Evolutionary conservation across 1,140 invertebrate species (phyloP).

Genomic region (Elysia chlorotica): DNA sequence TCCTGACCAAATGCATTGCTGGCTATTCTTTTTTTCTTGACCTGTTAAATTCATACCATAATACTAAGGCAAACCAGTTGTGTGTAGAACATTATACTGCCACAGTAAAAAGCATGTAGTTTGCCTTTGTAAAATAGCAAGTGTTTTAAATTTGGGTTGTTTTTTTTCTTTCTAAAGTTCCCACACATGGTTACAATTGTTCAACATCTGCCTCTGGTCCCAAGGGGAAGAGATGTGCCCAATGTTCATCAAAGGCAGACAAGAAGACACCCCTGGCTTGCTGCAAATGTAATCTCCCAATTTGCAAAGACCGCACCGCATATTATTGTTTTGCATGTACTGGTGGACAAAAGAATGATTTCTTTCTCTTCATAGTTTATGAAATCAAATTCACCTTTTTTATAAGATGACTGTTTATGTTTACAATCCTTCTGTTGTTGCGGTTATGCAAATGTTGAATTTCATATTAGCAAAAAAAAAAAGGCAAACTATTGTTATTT

Average conservation of each 20-base stretch:
- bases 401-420: background rate
- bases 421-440: background rate
- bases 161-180: no score
- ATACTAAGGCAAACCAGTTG: no score
- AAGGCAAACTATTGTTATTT: background rate
- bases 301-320: conserved; percentile 15
- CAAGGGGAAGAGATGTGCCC: background rate
- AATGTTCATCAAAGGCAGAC: background rate
- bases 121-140: no score
- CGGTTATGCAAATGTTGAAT: background rate
- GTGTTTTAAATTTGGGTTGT: no score
- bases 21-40: no score
- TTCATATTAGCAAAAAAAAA: background rate
- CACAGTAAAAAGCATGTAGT: no score
- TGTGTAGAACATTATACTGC: no score
- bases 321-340: background rate
- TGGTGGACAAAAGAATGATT: background rate
- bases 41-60: no score
- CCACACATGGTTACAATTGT: no score
- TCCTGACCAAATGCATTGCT: no score
- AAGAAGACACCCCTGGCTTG: background rate
- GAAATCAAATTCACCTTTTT: background rate
- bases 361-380: background rate
- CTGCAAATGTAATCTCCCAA: background rate
- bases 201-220: background rate